Evolutionary conservation across 1,140 invertebrate genomes (phyloP), one percentile per base, ranked within the genome.

Genomic region (Yoshiicerus persimilis): DNA sequence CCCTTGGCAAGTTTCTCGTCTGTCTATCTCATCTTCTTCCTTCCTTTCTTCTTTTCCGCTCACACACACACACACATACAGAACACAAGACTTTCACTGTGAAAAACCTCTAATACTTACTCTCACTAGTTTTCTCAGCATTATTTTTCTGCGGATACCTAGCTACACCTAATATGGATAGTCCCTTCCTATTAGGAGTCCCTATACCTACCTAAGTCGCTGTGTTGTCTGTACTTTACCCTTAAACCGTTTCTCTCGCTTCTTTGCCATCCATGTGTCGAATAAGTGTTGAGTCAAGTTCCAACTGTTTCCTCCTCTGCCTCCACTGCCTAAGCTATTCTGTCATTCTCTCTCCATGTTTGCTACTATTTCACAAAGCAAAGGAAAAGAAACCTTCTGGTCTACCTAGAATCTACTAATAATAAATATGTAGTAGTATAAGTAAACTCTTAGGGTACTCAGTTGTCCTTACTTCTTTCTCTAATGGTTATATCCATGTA

Each of bases 1-100:
- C 75, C 34, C 75, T 80, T 38, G 75, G 83, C 83, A 84, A 84
- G n/a, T 84, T 84, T 84, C 30, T 64, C 80, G 39, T 84, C 75
- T 66, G 25, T 84, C 39, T 77, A 64, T 34, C 80, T 87, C 75
- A 16, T 77, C 64, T 80, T 41, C 30, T 47, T 80, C 23, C 86
- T 47, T 56, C 30, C 25, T 80, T 20, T 41, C 10, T 86, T 62
- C 32, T 62, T 64, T 70, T 38, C 34, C 36, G 77, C 47, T 9
- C 27, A 34, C 25, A 77, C 1, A n/a, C 6, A 77, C 9, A 77
- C 6, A 66, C 11, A 66, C 10, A 30, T 2, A 66, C 11, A 66
- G 64, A 77, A 10, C 20, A 64, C 62, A 27, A 70, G 23, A 66
- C 25, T 30, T 11, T 27, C 16, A 32, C 66, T 32, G 13, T 70